A percentile compares a stretch with the other conserved stretches of the same genome.
These are phyloP conservation scores for Galerucella calmariensis DNA, from an alignment of 2,888 invertebrate genomes.

Conservation along the genomic window DNA sequence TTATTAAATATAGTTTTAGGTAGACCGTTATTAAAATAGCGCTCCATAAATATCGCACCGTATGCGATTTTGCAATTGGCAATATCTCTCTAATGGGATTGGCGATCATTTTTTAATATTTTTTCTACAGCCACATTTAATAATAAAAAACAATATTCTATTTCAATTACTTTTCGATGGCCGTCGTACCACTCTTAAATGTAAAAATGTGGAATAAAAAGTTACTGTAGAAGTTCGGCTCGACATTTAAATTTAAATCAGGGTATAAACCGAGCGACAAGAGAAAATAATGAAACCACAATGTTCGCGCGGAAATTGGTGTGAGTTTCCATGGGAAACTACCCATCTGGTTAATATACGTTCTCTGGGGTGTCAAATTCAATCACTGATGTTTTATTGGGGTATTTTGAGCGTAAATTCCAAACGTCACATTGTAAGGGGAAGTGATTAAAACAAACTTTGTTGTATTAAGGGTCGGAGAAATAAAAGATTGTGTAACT, in stretches of 20 bases:
- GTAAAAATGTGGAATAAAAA: slow-evolving; percentile 6
- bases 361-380: slow-evolving; percentile 64
- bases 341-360: slow-evolving; percentile 62
- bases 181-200: background rate
- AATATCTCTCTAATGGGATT: no score
- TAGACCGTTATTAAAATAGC: no score
- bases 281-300: slow-evolving; percentile 41
- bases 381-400: slow-evolving; percentile 64
- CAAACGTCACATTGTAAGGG: slow-evolving; percentile 41
- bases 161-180: background rate
- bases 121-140: slow-evolving; percentile 40
- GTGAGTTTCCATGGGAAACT: slow-evolving; percentile 55
- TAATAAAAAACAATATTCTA: background rate
- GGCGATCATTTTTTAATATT: no score
- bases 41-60: no score
- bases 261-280: slow-evolving; percentile 17
- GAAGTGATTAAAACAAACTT: slow-evolving; percentile 37
- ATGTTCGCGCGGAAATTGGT: slow-evolving; percentile 41
- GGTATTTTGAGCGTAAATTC: slow-evolving; percentile 63
- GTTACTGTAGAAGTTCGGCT: slow-evolving; percentile 9
- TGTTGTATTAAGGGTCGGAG: slow-evolving; percentile 14
- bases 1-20: no score
- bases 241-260: slow-evolving; percentile 28
- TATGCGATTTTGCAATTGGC: no score
- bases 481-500: background rate